Evolutionary conservation across 2,113 vertebrate genomes (phyloP), one percentile per base, ranked within the genome.

Genomic region (Coptodon bakossiorum): DNA sequence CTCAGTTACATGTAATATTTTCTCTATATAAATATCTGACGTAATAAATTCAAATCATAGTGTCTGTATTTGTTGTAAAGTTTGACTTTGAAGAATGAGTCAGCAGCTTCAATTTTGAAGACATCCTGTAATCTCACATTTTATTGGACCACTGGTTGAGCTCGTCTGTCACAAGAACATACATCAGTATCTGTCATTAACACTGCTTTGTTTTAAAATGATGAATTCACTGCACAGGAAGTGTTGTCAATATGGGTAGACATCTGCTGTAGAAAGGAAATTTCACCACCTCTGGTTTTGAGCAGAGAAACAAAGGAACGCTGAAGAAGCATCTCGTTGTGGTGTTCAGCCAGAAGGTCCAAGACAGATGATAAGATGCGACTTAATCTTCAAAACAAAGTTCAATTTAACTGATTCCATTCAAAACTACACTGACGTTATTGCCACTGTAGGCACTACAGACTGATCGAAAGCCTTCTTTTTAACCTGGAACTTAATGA

Each of bases 91-190:
- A 79, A 88, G 6, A 92, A 90, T 81, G 54, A 93, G 61, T 82
- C 52, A 56, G n/a, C 68, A 71, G 66, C 17, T 79, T 82, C 22
- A 16, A 22, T 86, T 34, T 86, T 50, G 31, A 87, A 80, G 85
- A 92, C 85, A 83, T 93, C 92, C 89, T 91, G 89, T 92, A 94
- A 90, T 88, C 90, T 91, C 82, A 90, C 85, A 91, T 93, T 94
- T 96, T 92, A 94, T 95, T 94, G 89, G 87, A 89, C 86, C 87
- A 34, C 89, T 81, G 54, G 50, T 88, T 81, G 88, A 92, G 79
- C 89, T 88, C 17, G 50, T 80, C 73, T 68, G 54, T 86, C 90
- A 93, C 82, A 84, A 85, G 40, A 92, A 93, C 86, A 89, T 86
- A 91, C 82, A 90, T 85, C 43, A 80, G 78, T 79, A 83, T 86